Evolutionary conservation across 2,797 vertebrate genomes (phyloP).

Genomic region (Gambelia wislizenii): DNA sequence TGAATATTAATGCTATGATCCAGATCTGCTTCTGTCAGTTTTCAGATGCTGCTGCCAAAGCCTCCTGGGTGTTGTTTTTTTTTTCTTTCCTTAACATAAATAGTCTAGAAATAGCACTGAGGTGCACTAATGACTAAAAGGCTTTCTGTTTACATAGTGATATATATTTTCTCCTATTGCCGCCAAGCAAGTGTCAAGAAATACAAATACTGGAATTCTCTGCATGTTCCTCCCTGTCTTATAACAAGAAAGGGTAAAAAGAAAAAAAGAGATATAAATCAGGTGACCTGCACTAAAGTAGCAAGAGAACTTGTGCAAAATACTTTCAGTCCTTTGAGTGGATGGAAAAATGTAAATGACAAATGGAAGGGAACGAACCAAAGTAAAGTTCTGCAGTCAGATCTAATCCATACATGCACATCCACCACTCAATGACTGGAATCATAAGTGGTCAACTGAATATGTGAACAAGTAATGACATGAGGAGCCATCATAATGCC

Average conservation of each 20-base stretch:
- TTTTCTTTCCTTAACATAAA: constrained; percentile 25
- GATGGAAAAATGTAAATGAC: not conserved
- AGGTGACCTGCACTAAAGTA: not conserved
- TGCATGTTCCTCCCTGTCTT: constrained; percentile 26
- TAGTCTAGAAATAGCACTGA: constrained; percentile 11
- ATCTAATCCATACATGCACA: not conserved
- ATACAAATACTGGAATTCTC: constrained; percentile 34
- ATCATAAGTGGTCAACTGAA: not conserved
- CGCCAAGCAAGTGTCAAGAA: constrained; percentile 39
- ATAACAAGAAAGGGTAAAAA: constrained; percentile 4
- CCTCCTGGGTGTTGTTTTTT: too few relatives aligned
- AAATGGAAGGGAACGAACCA: not conserved
- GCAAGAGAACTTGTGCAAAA: not conserved
- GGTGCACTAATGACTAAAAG: constrained; percentile 24
- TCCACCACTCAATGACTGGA: too few relatives aligned
- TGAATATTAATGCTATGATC: not conserved
- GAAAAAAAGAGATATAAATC: not conserved
- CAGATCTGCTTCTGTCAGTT: not conserved
- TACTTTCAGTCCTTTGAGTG: not conserved
- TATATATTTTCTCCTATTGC: constrained; percentile 32
- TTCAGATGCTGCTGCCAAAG: constrained; percentile 36
- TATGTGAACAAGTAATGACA: not conserved
- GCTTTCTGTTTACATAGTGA: constrained; percentile 36
- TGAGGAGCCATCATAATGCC: not conserved
- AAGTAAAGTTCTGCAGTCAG: not conserved